These are phyloP conservation scores for Mesodorylaimus sp. DNA, from an alignment of 2,888 invertebrate species.

Conservation along the genomic window DNA sequence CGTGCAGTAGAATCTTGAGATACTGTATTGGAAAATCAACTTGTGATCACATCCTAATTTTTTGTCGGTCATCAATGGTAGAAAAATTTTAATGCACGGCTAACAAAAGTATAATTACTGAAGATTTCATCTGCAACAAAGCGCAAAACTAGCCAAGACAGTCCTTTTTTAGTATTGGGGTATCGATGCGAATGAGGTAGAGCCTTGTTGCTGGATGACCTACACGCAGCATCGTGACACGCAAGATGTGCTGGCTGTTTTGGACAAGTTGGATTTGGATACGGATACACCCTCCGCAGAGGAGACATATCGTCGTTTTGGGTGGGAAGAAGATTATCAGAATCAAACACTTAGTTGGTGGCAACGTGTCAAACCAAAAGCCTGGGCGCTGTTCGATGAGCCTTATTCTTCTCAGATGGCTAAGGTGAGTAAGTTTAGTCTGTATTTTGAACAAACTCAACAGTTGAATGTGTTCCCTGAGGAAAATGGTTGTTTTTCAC, in stretches of 20 bases:
- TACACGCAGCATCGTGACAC: slow-evolving; percentile 50
- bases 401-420: slow-evolving; percentile 94
- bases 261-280: slow-evolving; percentile 86
- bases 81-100: too few relatives aligned
- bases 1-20: too few relatives aligned
- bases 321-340: slow-evolving; percentile 83
- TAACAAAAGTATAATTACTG: too few relatives aligned
- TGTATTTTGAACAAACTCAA: too few relatives aligned
- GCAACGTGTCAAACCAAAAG: slow-evolving; percentile 88
- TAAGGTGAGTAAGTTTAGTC: too few relatives aligned
- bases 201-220: slow-evolving; percentile 97
- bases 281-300: slow-evolving; percentile 83
- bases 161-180: slow-evolving; percentile 70
- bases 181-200: slow-evolving; percentile 78
- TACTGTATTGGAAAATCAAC: too few relatives aligned
- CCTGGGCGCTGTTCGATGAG: slow-evolving; percentile 97
- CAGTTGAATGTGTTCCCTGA: too few relatives aligned
- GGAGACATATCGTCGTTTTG: slow-evolving; percentile 89
- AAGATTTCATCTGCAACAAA: too few relatives aligned
- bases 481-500: too few relatives aligned
- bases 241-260: slow-evolving; percentile 84
- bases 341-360: slow-evolving; percentile 53
- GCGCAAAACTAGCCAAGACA: too few relatives aligned
- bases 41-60: too few relatives aligned
- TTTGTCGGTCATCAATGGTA: too few relatives aligned